Percentiles rank a stretch among this genome's conserved stretches.
Conservation (phyloP, 2,797 vertebrate genomes). For the Hemibagrus guttatus region DNA sequence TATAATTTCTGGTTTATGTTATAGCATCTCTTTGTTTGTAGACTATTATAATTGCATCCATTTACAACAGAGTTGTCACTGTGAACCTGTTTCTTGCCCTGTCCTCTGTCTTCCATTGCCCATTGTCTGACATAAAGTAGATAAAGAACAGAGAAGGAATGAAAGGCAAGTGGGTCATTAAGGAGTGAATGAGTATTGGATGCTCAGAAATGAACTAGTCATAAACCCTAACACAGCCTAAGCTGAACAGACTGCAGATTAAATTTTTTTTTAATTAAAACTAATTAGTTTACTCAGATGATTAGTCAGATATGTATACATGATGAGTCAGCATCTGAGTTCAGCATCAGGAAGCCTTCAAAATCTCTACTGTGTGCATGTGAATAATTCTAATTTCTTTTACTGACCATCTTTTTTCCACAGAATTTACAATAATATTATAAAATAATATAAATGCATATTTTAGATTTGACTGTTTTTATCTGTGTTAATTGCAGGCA, state of each 20-base stretch:
- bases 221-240: background rate
- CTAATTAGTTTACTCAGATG: too few species aligned
- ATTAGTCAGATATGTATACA: background rate
- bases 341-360: background rate
- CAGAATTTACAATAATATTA: background rate
- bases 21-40: background rate
- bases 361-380: background rate
- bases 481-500: conserved; percentile 68
- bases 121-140: background rate
- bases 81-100: background rate
- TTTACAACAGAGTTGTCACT: background rate
- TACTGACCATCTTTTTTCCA: background rate
- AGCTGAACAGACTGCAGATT: background rate
- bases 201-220: background rate
- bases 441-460: background rate
- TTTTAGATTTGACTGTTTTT: conserved; percentile 46
- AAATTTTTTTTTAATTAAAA: background rate
- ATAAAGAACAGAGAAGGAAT: background rate
- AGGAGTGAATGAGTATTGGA: background rate
- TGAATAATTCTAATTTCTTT: background rate
- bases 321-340: background rate
- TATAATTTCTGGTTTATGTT: background rate
- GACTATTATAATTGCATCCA: background rate
- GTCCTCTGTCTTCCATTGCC: background rate
- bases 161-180: background rate